Percentiles rank a stretch among this genome's conserved stretches.
Conservation (phyloP, 1,140 invertebrate species). For the Camponotus vicinus region DNA sequence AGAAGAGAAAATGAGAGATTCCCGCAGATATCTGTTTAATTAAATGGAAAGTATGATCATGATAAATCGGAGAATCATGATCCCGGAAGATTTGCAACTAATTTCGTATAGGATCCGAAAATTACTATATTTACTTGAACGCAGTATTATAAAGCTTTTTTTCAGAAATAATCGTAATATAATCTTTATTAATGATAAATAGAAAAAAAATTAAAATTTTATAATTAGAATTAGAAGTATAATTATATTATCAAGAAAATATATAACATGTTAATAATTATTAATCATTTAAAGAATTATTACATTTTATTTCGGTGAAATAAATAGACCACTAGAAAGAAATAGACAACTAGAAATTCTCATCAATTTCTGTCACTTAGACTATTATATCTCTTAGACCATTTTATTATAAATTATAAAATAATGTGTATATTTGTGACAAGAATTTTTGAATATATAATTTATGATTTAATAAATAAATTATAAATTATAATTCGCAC, state of each 20-base stretch:
- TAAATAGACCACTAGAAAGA: neutral
- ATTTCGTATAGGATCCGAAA: neutral
- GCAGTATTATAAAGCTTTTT: neutral
- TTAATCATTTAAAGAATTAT: neutral
- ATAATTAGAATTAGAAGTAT: neutral
- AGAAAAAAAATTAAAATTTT: neutral
- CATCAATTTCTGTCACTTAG: neutral
- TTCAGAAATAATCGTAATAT: neutral
- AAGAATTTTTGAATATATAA: neutral
- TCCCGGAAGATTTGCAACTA: neutral
- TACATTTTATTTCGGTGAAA: neutral
- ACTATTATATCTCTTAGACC: neutral
- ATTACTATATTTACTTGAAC: neutral
- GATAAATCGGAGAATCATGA: conserved; percentile 21
- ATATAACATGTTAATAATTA: neutral
- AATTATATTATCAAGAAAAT: neutral
- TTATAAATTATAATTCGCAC: neutral
- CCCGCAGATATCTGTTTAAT: neutral
- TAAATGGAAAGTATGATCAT: neutral
- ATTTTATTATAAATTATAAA: neutral
- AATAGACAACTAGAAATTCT: neutral
- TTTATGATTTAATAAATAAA: neutral
- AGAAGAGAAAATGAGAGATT: neutral
- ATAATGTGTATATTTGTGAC: neutral
- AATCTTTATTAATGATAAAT: neutral